phyloP scores from a whole-genome alignment of 1,140 invertebrate genomes.

The Laupala kohalensis region DNA sequence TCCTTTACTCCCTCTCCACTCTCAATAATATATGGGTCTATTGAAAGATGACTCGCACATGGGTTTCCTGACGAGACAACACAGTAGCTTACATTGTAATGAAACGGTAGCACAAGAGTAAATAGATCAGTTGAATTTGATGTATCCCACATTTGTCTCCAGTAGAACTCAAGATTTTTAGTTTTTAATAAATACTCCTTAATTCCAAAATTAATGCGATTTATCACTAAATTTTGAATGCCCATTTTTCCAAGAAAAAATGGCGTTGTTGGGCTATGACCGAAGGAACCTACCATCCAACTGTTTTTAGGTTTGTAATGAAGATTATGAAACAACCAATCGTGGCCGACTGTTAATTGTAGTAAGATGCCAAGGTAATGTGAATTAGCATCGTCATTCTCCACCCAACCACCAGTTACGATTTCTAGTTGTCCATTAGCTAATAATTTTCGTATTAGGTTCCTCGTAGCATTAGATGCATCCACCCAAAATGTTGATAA shows the following conservation, averaged over 20 bases:
- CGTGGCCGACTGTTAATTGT: slow-evolving; percentile 87
- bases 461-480: slow-evolving; percentile 48
- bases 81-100: slow-evolving; percentile 91
- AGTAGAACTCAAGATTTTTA: slow-evolving; percentile 81
- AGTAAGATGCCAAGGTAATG: slow-evolving; percentile 83
- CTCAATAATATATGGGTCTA: too few species aligned
- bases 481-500: slow-evolving; percentile 87
- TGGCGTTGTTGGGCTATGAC: slow-evolving; percentile 75
- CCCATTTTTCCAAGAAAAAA: slow-evolving; percentile 75
- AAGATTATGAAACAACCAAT: slow-evolving; percentile 79
- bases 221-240: slow-evolving; percentile 78
- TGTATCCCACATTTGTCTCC: slow-evolving; percentile 90
- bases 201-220: slow-evolving; percentile 88
- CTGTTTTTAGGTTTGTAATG: slow-evolving; percentile 56
- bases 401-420: slow-evolving; percentile 96
- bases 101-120: slow-evolving; percentile 98
- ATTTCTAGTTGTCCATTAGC: slow-evolving; percentile 58
- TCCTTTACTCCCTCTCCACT: too few species aligned
- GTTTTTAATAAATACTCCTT: slow-evolving; percentile 79
- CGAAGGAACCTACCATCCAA: slow-evolving; percentile 97
- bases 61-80: not conserved
- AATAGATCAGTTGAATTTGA: slow-evolving; percentile 69
- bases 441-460: slow-evolving; percentile 53
- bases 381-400: slow-evolving; percentile 94
- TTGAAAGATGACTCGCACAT: too few species aligned